These are phyloP conservation scores for Syngnathus typhle DNA, from an alignment of 2,113 vertebrate species.

Conservation along the genomic window DNA sequence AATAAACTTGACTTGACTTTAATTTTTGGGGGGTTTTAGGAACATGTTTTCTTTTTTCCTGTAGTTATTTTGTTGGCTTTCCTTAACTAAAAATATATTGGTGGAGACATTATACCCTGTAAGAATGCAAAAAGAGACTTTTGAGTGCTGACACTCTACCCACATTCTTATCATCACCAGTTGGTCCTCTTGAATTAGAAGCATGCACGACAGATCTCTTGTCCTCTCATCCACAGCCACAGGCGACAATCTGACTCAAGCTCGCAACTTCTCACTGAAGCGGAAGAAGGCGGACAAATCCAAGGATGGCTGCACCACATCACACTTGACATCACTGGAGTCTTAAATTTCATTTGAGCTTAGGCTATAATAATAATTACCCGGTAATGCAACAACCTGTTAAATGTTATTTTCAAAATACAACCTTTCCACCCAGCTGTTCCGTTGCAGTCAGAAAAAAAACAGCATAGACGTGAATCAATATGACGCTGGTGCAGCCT, in stretches of 20 bases:
- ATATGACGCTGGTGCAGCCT: no score
- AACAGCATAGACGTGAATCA: no score
- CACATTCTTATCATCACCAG: slow-evolving; percentile 28
- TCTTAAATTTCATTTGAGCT: neutral
- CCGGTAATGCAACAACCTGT: neutral
- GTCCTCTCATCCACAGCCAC: slow-evolving; percentile 33
- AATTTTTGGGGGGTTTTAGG: no score
- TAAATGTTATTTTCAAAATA: neutral
- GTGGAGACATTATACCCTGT: neutral
- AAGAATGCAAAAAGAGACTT: neutral
- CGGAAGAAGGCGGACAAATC: slow-evolving; percentile 13
- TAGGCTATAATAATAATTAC: neutral
- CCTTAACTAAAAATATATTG: neutral
- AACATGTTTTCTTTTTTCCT: no score
- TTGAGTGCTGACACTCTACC: slow-evolving; percentile 22
- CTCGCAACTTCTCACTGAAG: slow-evolving; percentile 34
- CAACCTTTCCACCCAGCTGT: slow-evolving; percentile 24
- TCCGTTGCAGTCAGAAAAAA: neutral
- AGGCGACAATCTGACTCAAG: slow-evolving; percentile 32
- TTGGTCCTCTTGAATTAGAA: slow-evolving; percentile 41
- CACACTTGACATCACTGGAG: slow-evolving; percentile 1
- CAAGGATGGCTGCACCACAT: slow-evolving; percentile 11
- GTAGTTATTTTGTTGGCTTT: neutral
- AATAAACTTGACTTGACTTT: no score
- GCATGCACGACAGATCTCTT: slow-evolving; percentile 18